Conservation (phyloP, 2,797 vertebrate genomes). For the Helarctos malayanus region DNA sequence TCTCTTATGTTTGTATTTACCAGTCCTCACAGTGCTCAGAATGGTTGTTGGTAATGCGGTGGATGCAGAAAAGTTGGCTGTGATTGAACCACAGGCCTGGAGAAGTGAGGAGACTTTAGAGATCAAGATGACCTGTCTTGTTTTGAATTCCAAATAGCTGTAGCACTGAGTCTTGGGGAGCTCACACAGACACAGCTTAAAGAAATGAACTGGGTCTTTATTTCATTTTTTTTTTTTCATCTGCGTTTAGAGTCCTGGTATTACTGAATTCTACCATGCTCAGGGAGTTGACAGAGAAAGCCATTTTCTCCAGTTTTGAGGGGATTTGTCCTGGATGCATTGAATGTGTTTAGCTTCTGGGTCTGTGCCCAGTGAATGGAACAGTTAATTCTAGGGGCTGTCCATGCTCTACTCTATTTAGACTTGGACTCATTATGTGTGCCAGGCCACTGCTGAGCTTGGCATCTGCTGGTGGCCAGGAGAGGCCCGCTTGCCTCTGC, state of each 20-base stretch:
- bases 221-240: slow-evolving; percentile 50
- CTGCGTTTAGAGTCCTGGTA: slow-evolving; percentile 17
- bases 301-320: slow-evolving; percentile 58
- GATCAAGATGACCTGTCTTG: neutral
- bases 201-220: slow-evolving; percentile 51
- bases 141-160: slow-evolving; percentile 61
- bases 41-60: neutral
- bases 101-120: slow-evolving; percentile 1
- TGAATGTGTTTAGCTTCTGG: slow-evolving; percentile 71
- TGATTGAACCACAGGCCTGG: neutral
- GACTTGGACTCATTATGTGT: slow-evolving; percentile 74
- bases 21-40: neutral
- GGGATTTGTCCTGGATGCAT: slow-evolving; percentile 63
- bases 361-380: slow-evolving; percentile 73
- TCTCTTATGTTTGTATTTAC: neutral
- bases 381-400: slow-evolving; percentile 78
- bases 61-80: neutral
- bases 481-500: slow-evolving; percentile 68
- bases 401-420: slow-evolving; percentile 68
- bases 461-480: slow-evolving; percentile 76
- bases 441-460: slow-evolving; percentile 81
- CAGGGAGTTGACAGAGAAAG: slow-evolving; percentile 66
- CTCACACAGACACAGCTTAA: slow-evolving; percentile 29
- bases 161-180: slow-evolving; percentile 33
- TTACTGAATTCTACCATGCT: slow-evolving; percentile 50